phyloP scores from a whole-genome alignment of 2,113 vertebrate species.

The Hoplias malabaricus region DNA sequence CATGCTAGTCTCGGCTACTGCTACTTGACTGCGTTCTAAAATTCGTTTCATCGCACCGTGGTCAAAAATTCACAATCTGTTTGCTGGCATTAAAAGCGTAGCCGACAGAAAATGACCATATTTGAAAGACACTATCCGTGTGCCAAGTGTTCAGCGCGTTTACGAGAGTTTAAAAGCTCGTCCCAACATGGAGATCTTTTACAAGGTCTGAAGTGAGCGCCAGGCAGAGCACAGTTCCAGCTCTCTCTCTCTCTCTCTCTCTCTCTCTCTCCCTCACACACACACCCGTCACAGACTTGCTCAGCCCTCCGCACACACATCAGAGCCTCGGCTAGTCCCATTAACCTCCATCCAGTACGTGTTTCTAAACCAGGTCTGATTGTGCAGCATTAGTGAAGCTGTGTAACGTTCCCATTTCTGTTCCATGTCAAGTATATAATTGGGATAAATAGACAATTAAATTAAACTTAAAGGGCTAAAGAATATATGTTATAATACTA shows the following conservation, averaged over 20 bases:
- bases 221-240: constrained; percentile 65
- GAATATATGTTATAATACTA: too few relatives aligned
- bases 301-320: too few relatives aligned
- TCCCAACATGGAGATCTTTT: constrained; percentile 60
- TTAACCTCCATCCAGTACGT: too few relatives aligned
- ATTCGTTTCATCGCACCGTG: not conserved
- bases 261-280: too few relatives aligned
- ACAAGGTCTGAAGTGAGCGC: constrained; percentile 68
- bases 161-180: constrained; percentile 59
- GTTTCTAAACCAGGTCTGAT: too few relatives aligned
- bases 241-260: too few relatives aligned
- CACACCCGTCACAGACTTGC: constrained; percentile 59
- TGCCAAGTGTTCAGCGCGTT: constrained; percentile 49
- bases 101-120: not conserved
- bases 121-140: not conserved
- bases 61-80: not conserved
- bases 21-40: not conserved
- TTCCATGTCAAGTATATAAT: too few relatives aligned
- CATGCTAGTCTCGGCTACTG: not conserved
- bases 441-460: too few relatives aligned
- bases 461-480: too few relatives aligned
- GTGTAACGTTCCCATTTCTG: too few relatives aligned
- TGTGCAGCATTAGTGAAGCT: too few relatives aligned
- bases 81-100: not conserved
- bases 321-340: too few relatives aligned